Evolutionary conservation across 2,113 vertebrate species (phyloP).

Genomic region (Alosa alosa): DNA sequence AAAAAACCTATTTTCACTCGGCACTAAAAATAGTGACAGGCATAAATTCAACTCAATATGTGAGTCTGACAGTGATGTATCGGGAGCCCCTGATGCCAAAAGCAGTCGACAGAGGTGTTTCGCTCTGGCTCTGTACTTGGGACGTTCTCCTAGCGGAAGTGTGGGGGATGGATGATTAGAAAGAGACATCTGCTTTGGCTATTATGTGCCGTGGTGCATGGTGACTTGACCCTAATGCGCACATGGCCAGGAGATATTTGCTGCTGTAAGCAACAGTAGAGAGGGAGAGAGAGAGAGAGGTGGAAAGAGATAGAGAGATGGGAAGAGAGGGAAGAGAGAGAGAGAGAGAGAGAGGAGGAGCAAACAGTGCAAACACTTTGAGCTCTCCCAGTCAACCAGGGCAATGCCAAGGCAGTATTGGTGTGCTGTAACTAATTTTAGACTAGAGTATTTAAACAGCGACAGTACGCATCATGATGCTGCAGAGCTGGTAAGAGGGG

Average conservation of each 20-base stretch:
- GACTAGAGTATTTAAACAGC: neutral
- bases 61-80: neutral
- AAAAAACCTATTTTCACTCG: neutral
- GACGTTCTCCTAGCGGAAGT: neutral
- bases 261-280: neutral
- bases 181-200: slow-evolving; percentile 19
- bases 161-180: neutral
- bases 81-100: neutral
- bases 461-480: neutral
- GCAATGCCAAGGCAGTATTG: neutral
- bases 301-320: neutral
- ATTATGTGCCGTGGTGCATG: neutral
- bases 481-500: neutral
- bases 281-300: neutral
- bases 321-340: neutral
- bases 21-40: neutral
- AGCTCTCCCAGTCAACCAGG: neutral
- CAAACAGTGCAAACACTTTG: neutral
- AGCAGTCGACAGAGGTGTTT: neutral
- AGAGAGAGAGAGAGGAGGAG: neutral
- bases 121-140: neutral
- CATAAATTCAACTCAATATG: neutral
- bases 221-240: neutral
- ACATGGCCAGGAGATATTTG: neutral
- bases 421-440: neutral